Evolutionary conservation across 2,113 vertebrate genomes (phyloP).

Genomic region (Oryzias melastigma): DNA sequence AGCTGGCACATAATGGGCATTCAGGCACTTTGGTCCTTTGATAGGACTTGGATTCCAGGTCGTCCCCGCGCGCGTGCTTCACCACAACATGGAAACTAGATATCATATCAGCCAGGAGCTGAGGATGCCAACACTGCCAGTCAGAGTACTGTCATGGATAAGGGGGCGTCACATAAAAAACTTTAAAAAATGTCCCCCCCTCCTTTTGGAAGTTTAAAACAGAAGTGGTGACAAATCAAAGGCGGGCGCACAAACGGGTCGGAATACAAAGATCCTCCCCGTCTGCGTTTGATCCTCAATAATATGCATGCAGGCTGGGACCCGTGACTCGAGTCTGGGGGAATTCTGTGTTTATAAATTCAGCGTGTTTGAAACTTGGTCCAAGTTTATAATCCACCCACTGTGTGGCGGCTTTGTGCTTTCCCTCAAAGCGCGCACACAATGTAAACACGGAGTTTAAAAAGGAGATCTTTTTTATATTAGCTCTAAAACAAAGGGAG

Average conservation of each 20-base stretch:
- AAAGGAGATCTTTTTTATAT: constrained; percentile 60
- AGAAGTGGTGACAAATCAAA: constrained; percentile 35
- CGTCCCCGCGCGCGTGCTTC: constrained; percentile 64
- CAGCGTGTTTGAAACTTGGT: constrained; percentile 75
- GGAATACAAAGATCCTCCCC: constrained; percentile 42
- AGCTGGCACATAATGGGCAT: constrained; percentile 78
- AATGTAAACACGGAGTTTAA: constrained; percentile 73
- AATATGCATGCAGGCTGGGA: constrained; percentile 65
- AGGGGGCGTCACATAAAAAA: constrained; percentile 1
- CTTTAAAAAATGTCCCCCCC: neutral
- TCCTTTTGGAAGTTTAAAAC: constrained; percentile 14
- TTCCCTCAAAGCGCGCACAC: constrained; percentile 72
- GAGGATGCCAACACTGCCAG: neutral
- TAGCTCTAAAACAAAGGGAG: constrained; percentile 74
- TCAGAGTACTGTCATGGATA: neutral
- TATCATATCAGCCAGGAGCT: constrained; percentile 23
- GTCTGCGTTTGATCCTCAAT: constrained; percentile 66
- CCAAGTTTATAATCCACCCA: constrained; percentile 79
- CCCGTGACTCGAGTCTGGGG: constrained; percentile 65
- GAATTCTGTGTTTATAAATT: constrained; percentile 73
- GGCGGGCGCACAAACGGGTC: constrained; percentile 36
- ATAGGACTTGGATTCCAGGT: constrained; percentile 70
- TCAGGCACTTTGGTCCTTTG: constrained; percentile 62
- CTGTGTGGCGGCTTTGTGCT: constrained; percentile 75
- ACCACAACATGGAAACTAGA: constrained; percentile 29